Base-by-base conservation (phyloP, 2,888 invertebrate species). In the Lordiphosa fenestrarum region DNA sequence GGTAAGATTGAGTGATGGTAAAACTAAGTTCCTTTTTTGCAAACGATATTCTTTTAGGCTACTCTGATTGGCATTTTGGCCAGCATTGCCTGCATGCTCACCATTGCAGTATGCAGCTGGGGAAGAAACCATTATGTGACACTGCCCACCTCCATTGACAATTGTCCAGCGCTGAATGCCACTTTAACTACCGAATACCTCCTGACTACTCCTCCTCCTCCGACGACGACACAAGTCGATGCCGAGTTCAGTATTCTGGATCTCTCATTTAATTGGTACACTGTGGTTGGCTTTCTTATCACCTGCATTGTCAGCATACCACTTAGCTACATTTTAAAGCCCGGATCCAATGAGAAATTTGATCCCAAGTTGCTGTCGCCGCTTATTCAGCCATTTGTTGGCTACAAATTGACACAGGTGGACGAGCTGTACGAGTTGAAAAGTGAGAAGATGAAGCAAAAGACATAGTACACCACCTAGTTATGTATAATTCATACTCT, bases 181-280 rank as follows among this genome's bases (percentile, higher is more conserved):
- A 71, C 66, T 5, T 19, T 39, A 4, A 40, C 53, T n/a, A 25
- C 46, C 15, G 51, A 4, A 39, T 25, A 19, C 5, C 40, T 6
- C 19, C 25, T 12, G 7, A 62, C 42, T n/a, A n/a, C n/a, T n/a
- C n/a, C n/a, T n/a, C n/a, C n/a, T n/a, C n/a, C n/a, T n/a, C n/a
- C n/a, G n/a, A n/a, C n/a, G n/a, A n/a, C n/a, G 2, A n/a, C 15
- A 9, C 35, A 42, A 0, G 0, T 1, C 6, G 64, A 54, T 0
- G 36, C 64, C 4, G 57, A 52, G 10, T 86, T 85, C 42, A 82
- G 87, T 23, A 76, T 93, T 5, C 92, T 91, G 64, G 90, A 90
- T 9, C 75, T 93, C 40, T 92, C 92, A 0, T 92, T 92, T 83
- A 91, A 92, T 85, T 93, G 92, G 90, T 93, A 92, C 74, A 88